Base-by-base conservation (phyloP, 2,888 invertebrate genomes). In the Eupithecia exiguata region DNA sequence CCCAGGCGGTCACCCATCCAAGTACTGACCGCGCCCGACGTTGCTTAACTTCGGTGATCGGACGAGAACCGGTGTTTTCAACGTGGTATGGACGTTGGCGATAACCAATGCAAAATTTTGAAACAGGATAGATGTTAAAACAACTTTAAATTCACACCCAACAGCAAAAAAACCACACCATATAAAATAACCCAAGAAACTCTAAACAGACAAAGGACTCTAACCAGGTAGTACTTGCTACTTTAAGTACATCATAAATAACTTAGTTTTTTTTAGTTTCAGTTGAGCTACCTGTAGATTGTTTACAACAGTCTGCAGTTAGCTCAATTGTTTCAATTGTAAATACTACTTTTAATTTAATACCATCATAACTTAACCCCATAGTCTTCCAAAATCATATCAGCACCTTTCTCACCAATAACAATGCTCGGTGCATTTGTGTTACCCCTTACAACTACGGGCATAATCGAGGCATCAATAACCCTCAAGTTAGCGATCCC, bases 401-500 rank as follows among this genome's bases (percentile, higher is more conserved):
- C 86, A 0, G 82, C 89, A 0, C 90, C 92, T 71, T 83, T 85
- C 70, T 97, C 97, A 0, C 96, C 98, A 68, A 97, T 97, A 97
- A 97, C 97, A 14, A 97, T 96, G 0, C 95, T 95, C 0, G 97
- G 96, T 0, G 97, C 98, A 83, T 97, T 97, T 0, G 97, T 97
- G 85, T 98, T 98, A 0, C 97, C 97, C 77, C 97, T 96, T 0
- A 96, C 93, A 40, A 97, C 95, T 0, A 89, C 91, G 0, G 98
- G 98, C 97, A 98, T 98, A 58, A 98, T 96, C 7, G 97, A 97
- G 0, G 97, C 96, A 85, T 97, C 97, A 1, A 96, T 96, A 0
- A 97, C 97, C 70, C 97, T 93, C 0, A 97, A 84, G 5, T 94
- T 89, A 9, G 80, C 70, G 0, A 91, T 72, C 1, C 97, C 97